Conservation (phyloP, 2,888 invertebrate genomes). For the Sminthurides aquaticus region DNA sequence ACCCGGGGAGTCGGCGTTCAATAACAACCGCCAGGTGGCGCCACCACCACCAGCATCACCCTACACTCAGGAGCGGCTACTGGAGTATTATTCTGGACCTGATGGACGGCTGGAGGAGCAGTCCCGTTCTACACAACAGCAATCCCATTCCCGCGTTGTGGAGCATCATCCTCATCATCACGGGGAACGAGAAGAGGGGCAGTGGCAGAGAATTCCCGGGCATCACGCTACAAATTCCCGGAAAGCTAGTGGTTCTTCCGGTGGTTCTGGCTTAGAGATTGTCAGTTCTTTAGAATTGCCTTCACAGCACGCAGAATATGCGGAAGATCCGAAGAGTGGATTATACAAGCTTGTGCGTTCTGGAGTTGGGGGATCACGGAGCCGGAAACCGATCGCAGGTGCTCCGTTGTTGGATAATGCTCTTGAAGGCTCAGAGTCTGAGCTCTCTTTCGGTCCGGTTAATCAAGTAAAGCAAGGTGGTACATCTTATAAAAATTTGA, state of each 20-base stretch:
- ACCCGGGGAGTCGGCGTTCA: background rate
- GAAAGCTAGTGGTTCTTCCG: background rate
- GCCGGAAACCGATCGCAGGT: background rate
- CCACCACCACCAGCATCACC: background rate
- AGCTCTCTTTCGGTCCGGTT: background rate
- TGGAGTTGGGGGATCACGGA: background rate
- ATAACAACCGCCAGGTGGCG: background rate
- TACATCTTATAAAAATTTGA: background rate
- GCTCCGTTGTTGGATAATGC: no score
- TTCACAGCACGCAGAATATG: constrained; percentile 10
- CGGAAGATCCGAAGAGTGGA: constrained; percentile 9
- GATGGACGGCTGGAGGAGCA: background rate
- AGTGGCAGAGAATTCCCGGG: no score
- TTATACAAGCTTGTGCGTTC: background rate
- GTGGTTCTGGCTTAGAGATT: constrained; percentile 9
- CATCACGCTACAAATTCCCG: background rate
- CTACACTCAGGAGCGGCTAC: background rate
- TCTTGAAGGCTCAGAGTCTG: no score
- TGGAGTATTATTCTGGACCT: background rate
- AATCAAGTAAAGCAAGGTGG: background rate
- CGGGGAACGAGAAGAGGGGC: background rate
- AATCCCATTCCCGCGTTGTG: background rate
- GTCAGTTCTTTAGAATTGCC: constrained; percentile 16
- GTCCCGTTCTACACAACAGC: background rate
- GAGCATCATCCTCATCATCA: background rate